Evolutionary conservation across 2,113 vertebrate species (phyloP), one percentile per base, ranked within the genome.

Genomic region (Abramis brama): DNA sequence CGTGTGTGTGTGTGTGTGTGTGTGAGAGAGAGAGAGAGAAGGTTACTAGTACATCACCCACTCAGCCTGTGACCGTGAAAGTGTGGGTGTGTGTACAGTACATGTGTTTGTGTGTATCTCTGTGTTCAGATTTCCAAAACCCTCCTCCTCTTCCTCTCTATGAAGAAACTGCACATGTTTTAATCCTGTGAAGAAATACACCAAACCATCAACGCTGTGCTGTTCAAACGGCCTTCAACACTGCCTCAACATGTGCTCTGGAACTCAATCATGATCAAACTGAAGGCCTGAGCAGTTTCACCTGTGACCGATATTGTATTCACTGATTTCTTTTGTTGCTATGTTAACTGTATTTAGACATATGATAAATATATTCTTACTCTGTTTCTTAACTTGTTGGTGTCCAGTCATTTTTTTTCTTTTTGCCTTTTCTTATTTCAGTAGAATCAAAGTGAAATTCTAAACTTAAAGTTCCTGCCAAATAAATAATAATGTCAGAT

Each of bases 321-420:
- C 47, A 76, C 60, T 43, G 7, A 62, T 59, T 6, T 79, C 50
- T 73, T 78, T 52, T 52, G 45, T 43, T 52, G 57, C 30, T 50
- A 60, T 84, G 66, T 80, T 77, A 45, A 6, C 60, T 78, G 71
- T 85, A 76, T 81, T 77, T 60, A 45, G 59, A 80, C 73, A n/a
- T 25, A 39, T 77, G 59, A 82, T 86, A 82, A 87, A 89, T 78
- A 89, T 62, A 86, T 86, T 86, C 84, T 45, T 79, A 79, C 84
- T 70, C 57, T 36, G 10, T 66, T 83, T 88, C 75, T 57, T 75
- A 83, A 62, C 3, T 47, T 19, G 8, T n/a, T 55, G 73, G 17
- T 70, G 59, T 59, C 17, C 15, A 77, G 87, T 83, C 23, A 4
- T 83, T 30, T 39, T 47, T 27, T 27, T 12, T 6, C 0, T 21